A percentile compares a stretch with the other conserved stretches of the same genome.
These are phyloP conservation scores for Saccopteryx leptura DNA, from an alignment of 2,113 vertebrate genomes.

Conservation along the genomic window DNA sequence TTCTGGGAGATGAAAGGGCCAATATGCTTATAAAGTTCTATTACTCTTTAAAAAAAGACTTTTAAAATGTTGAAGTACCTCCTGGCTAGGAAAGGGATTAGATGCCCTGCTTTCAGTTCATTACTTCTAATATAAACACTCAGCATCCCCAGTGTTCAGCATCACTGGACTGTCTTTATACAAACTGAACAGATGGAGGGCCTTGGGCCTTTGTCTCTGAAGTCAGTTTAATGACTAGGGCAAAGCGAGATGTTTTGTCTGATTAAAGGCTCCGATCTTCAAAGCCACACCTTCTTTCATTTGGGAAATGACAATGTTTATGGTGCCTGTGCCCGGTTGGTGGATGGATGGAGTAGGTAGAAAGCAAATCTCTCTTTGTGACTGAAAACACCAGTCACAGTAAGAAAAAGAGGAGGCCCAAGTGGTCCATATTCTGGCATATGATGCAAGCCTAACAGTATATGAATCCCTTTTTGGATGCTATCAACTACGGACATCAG, in stretches of 20 bases:
- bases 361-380: constrained; percentile 41
- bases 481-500: neutral
- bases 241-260: constrained; percentile 81
- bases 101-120: constrained; percentile 77
- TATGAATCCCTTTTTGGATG: neutral
- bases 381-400: neutral
- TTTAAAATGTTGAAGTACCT: constrained; percentile 84
- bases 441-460: neutral
- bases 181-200: constrained; percentile 74
- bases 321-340: constrained; percentile 54
- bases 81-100: constrained; percentile 83
- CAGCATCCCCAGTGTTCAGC: constrained; percentile 54
- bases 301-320: constrained; percentile 79
- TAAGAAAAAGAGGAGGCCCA: neutral
- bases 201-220: constrained; percentile 83
- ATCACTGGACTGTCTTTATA: constrained; percentile 77
- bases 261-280: constrained; percentile 79
- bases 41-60: constrained; percentile 80
- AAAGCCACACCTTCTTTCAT: constrained; percentile 79
- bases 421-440: neutral
- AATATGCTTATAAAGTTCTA: constrained; percentile 85
- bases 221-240: constrained; percentile 80
- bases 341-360: constrained; percentile 19
- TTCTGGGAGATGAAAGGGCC: constrained; percentile 84
- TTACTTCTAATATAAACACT: constrained; percentile 83